Conservation (phyloP, 2,888 invertebrate genomes). For the Podotricha telesiphe region DNA sequence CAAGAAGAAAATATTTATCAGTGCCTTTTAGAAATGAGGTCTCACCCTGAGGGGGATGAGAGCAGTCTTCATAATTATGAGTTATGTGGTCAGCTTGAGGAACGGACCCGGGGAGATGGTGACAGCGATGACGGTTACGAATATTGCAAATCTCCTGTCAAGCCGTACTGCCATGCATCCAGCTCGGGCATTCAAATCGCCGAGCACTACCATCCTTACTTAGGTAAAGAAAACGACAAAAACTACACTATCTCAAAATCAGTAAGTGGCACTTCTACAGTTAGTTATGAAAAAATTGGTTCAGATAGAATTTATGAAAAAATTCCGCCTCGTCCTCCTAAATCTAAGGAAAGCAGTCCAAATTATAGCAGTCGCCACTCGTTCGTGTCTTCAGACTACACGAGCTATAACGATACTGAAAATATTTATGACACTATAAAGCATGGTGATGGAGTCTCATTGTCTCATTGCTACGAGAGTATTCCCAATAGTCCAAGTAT, state of each 20-base stretch:
- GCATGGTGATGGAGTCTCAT: constrained; percentile 74
- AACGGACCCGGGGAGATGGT: constrained; percentile 74
- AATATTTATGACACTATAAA: constrained; percentile 86
- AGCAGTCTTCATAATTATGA: constrained; percentile 82
- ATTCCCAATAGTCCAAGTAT: constrained; percentile 80
- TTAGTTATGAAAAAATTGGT: constrained; percentile 78
- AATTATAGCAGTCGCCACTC: constrained; percentile 71
- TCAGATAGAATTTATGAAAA: constrained; percentile 78
- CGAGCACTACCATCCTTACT: constrained; percentile 76
- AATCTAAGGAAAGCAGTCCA: constrained; percentile 72
- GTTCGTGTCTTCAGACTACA: constrained; percentile 68
- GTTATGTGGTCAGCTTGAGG: constrained; percentile 73
- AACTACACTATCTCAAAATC: constrained; percentile 74
- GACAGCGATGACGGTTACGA: constrained; percentile 81
- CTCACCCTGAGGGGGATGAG: constrained; percentile 78
- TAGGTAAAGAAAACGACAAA: constrained; percentile 57
- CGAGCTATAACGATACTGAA: constrained; percentile 77
- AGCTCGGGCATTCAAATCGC: constrained; percentile 79
- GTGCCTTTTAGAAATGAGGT: constrained; percentile 75
- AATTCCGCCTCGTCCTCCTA: constrained; percentile 65
- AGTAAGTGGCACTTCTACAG: constrained; percentile 74
- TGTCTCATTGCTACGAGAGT: constrained; percentile 85
- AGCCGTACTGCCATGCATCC: constrained; percentile 73
- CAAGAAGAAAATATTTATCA: constrained; percentile 74
- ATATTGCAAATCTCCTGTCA: constrained; percentile 76